These are phyloP conservation scores for Drosophila sordidula DNA, from an alignment of 2,888 invertebrate species.

Conservation along the genomic window DNA sequence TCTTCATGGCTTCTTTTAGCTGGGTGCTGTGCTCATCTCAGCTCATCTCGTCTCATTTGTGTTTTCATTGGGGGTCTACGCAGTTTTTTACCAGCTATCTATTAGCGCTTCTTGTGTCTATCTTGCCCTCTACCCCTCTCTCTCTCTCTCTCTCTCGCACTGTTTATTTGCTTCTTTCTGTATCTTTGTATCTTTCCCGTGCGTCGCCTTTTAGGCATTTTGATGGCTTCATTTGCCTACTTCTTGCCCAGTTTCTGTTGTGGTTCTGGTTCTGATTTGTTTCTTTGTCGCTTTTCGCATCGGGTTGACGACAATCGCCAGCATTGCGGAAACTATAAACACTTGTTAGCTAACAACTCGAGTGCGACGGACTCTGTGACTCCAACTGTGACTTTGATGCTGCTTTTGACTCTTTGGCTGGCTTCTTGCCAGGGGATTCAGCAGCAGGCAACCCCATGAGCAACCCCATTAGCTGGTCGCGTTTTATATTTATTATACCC, in stretches of 20 bases:
- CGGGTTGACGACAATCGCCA: slow-evolving; percentile 7
- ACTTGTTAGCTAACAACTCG: slow-evolving; percentile 27
- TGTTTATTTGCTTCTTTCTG: slow-evolving; percentile 6
- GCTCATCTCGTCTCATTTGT: slow-evolving; percentile 29
- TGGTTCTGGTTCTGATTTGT: slow-evolving; percentile 10
- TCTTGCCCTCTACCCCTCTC: background rate
- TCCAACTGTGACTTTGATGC: slow-evolving; percentile 3
- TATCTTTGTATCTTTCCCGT: slow-evolving; percentile 3
- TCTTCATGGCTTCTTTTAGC: slow-evolving; percentile 20
- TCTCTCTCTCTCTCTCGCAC: background rate
- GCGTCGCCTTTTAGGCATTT: slow-evolving; percentile 4
- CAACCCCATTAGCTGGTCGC: slow-evolving; percentile 35
- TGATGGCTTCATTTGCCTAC: slow-evolving; percentile 14
- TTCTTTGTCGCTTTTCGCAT: slow-evolving; percentile 1
- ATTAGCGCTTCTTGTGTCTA: slow-evolving; percentile 45
- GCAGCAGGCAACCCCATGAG: slow-evolving; percentile 12
- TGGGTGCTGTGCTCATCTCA: slow-evolving; percentile 40
- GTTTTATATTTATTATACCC: slow-evolving; percentile 16
- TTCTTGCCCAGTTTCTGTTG: slow-evolving; percentile 12
- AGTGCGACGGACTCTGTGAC: background rate
- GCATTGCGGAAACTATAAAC: slow-evolving; percentile 32
- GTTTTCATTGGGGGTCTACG: slow-evolving; percentile 18
- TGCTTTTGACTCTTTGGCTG: background rate
- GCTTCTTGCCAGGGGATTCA: background rate
- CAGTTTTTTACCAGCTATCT: slow-evolving; percentile 35